A percentile compares a stretch with the other conserved stretches of the same genome.
These are phyloP conservation scores for Pangasius sanitwongsei DNA, from an alignment of 2,797 vertebrate genomes.

Conservation along the genomic window DNA sequence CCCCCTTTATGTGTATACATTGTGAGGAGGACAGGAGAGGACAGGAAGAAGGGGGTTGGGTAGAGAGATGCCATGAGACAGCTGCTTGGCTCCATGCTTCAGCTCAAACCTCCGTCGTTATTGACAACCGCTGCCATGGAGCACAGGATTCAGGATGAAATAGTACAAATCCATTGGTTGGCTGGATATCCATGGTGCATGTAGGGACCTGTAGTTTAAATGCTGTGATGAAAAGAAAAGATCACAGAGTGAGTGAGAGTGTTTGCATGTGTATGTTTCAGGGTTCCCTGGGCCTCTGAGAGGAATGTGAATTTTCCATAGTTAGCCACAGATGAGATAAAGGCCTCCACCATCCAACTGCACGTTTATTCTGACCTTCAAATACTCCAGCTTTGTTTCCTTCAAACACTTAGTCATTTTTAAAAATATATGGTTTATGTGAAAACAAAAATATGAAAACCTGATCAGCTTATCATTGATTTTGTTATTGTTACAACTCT, in stretches of 20 bases:
- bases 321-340: constrained; percentile 35
- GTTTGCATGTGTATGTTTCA: constrained; percentile 7
- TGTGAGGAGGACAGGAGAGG: constrained; percentile 51
- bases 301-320: constrained; percentile 39
- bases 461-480: neutral
- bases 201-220: constrained; percentile 73
- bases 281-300: constrained; percentile 25
- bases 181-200: constrained; percentile 62
- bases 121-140: constrained; percentile 75
- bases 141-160: constrained; percentile 60
- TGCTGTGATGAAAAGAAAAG: constrained; percentile 4
- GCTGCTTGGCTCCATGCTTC: constrained; percentile 77
- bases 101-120: constrained; percentile 77
- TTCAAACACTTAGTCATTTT: neutral
- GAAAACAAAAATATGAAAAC: neutral
- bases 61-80: constrained; percentile 69
- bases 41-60: constrained; percentile 68
- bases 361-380: neutral
- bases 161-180: constrained; percentile 68
- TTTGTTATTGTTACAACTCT: neutral
- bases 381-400: neutral
- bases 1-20: constrained; percentile 61
- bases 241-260: neutral
- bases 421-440: neutral
- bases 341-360: neutral